Evolutionary conservation across 2,113 vertebrate genomes (phyloP), one percentile per base, ranked within the genome.

Genomic region (Vanacampus margaritifer): DNA sequence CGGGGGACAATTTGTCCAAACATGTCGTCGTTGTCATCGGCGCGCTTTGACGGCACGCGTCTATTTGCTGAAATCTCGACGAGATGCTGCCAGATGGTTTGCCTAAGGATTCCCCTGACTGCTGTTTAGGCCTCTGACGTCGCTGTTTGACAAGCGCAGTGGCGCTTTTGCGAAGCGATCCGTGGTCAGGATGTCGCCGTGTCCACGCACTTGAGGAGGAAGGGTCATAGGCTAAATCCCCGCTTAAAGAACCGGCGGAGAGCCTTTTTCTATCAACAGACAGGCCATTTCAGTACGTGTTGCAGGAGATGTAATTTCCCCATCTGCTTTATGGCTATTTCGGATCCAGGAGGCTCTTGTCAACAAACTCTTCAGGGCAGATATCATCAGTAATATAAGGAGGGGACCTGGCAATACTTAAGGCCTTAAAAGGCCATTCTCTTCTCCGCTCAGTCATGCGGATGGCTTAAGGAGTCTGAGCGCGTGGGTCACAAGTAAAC

Each of bases 341-440:
- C 84, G 88, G 90, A 92, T 92, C 90, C 89, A 87, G 66, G 77
- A 26, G 86, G 82, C 86, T 88, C 87, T 89, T 90, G 91, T 92
- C 89, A 89, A 87, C 81, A 85, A 90, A 90, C 89, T 89, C 89
- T 82, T 85, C 84, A 74, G 87, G 76, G 83, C 84, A 90, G 91
- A 91, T 92, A 91, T 87, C 87, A 91, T 91, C 89, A 90, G 91
- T 91, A 90, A 90, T 92, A 91, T 88, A 90, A 91, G 86, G 86
- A 89, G 84, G 86, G 54, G 87, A 80, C 88, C 81, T 78, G 82
- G 89, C 89, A 83, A 87, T 89, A 87, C 89, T 89, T 83, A 84
- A 69, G 83, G 81, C 89, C 89, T 89, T 91, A 87, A 90, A 91
- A 91, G 87, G 83, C 85, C 78, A 84, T 88, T 86, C 80, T 84